A percentile compares a stretch with the other conserved stretches of the same genome.
Conservation (phyloP, 2,797 vertebrate species). For the Heliangelus exortis region DNA sequence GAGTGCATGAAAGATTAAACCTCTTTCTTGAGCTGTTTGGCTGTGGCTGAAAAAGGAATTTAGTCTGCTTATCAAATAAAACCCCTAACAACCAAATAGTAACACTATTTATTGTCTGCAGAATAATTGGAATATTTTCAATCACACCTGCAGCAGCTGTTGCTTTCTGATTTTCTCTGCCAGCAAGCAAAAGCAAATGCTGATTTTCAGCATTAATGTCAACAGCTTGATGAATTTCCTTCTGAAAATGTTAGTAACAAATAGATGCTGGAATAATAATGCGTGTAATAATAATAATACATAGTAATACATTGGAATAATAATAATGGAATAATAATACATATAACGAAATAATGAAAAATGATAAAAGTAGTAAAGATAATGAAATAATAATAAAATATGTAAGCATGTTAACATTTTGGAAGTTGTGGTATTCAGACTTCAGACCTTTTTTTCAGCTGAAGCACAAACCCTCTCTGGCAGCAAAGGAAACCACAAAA, state of each 20-base stretch:
- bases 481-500: not conserved
- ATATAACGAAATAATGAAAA: not conserved
- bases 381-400: not conserved
- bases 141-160: not conserved
- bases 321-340: not conserved
- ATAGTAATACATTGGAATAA: too few relatives aligned
- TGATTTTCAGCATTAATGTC: not conserved
- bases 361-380: too few relatives aligned
- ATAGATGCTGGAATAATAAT: not conserved
- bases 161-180: not conserved
- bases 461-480: not conserved
- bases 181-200: not conserved
- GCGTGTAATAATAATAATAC: not conserved
- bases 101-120: not conserved
- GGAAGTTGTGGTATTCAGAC: not conserved
- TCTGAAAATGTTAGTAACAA: not conserved
- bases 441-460: not conserved
- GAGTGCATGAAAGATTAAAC: not conserved
- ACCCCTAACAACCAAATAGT: not conserved
- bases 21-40: not conserved
- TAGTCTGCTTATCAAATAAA: not conserved
- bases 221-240: not conserved
- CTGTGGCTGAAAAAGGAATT: not conserved
- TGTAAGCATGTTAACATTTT: not conserved
- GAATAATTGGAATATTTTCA: not conserved